Base-by-base conservation (phyloP, 2,888 invertebrate genomes). In the Drosophila cyrtoloma region DNA sequence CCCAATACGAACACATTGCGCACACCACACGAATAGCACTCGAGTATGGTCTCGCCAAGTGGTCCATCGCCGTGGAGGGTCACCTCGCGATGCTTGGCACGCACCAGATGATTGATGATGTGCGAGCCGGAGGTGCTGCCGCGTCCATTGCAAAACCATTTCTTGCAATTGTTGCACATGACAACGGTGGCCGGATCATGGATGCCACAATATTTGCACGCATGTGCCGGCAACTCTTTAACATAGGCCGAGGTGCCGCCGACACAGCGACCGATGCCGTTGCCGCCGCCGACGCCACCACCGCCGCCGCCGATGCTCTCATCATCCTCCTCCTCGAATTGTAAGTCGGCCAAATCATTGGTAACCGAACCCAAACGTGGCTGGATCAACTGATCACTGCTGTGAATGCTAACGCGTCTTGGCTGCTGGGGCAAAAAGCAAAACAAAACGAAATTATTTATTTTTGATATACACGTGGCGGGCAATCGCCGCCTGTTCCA, bases 91-190 rank as follows among this genome's bases (percentile, higher is more conserved):
- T 99, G 99, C 93, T 99, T 99, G n/a, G 99, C 99, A 78, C 99
- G 95, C 75, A 99, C 99, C 92, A 99, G 94, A 94, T 99, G 99
- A 94, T 99, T 99, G 86, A 99, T 98, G 84, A 99, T 99, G 92
- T 99, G 99, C 57, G 99, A 99, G 33, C 98, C 99, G 0, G 99
- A 98, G 2, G 99, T 99, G 92, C 98, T 99, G 22, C 99, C 99
- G 69, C 99, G 96, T 1, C 99, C 99, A 94, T 99, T 99, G 94
- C 99, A 99, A 93, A 99, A 99, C 99, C 99, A 99, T 93, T 99
- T 99, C 93, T 98, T 98, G 93, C 99, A 99, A 73, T 97, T 96
- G 93, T 99, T 99, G 94, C 99, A 99, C 96, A 98, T 98, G 65
- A 99, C 99, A 50, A 99, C 99, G 0, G 90, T 84, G 60, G 90